A percentile compares a stretch with the other conserved stretches of the same genome.
Conservation (phyloP, 2,113 vertebrate genomes). For the Caranx melampygus region DNA sequence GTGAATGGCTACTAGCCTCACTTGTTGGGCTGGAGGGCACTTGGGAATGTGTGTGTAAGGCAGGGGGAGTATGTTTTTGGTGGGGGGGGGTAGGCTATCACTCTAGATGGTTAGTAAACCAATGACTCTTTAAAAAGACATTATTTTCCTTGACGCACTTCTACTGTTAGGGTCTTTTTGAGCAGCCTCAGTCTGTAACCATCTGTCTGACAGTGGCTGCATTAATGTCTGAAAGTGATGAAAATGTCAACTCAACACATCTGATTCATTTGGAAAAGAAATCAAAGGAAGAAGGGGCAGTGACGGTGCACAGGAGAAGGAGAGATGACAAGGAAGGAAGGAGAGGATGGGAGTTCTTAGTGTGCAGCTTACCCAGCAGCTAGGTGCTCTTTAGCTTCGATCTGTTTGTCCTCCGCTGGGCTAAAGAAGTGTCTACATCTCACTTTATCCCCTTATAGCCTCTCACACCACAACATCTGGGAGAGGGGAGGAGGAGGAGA, state of each 20-base stretch:
- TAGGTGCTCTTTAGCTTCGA: slow-evolving; percentile 67
- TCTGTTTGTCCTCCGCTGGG: slow-evolving; percentile 71
- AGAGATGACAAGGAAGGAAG: slow-evolving; percentile 10
- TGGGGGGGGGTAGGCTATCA: not conserved
- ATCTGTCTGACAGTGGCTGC: not conserved
- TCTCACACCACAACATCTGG: slow-evolving; percentile 53
- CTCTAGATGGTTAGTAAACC: slow-evolving; percentile 41
- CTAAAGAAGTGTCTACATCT: slow-evolving; percentile 72
- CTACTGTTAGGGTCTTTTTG: not conserved
- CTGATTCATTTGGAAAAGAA: not conserved
- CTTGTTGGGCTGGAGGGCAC: slow-evolving; percentile 56
- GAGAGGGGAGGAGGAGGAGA: slow-evolving; percentile 28
- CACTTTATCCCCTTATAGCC: slow-evolving; percentile 67
- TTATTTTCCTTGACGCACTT: not conserved
- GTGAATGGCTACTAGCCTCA: slow-evolving; percentile 55
- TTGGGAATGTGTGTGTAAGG: slow-evolving; percentile 8
- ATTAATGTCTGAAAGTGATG: too few relatives aligned
- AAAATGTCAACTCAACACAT: not conserved
- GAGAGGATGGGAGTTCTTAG: slow-evolving; percentile 31
- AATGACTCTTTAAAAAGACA: slow-evolving; percentile 25
- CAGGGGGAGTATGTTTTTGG: slow-evolving; percentile 14
- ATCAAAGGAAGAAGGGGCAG: not conserved
- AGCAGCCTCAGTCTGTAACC: not conserved
- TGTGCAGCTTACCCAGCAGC: slow-evolving; percentile 26
- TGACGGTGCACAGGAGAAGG: not conserved